Base-by-base conservation (phyloP, 2,113 vertebrate genomes). In the Chamaea fasciata region DNA sequence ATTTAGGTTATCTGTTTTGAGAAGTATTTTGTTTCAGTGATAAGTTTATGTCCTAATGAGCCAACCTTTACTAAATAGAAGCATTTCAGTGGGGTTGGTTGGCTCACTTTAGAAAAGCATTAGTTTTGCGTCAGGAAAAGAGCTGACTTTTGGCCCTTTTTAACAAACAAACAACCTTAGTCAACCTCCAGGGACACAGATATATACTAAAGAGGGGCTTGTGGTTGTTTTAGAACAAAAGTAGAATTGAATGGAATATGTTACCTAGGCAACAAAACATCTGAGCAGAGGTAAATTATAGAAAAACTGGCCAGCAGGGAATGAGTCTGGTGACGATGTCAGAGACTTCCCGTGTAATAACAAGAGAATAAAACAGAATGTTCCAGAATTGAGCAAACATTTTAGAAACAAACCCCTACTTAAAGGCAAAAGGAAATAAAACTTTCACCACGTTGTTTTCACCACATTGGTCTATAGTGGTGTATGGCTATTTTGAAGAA, bases 241-340 rank as follows among this genome's bases (percentile, higher is more conserved):
- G 59, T 63, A 26, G 49, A 94, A 94, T 81, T 64, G 15, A 95
- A 88, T 87, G 31, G 63, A 90, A 60, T 86, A 78, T 64, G 93
- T 89, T 95, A 49, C 93, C 94, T 81, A 81, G 90, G 85, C 52
- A 96, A 95, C 90, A 71, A 90, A 94, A 81, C 64, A 88, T 80
- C 85, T 89, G 69, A 81, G 73, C 56, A 53, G 35, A 44, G n/a
- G 76, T 78, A 93, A 93, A 83, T 12, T 42, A 44, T 37, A 91
- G 39, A 74, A 89, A 95, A 91, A 83, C 46, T 80, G 73, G 37
- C 22, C 88, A 96, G 44, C 56, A 71, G 56, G 35, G 79, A 95
- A 31, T 56, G 59, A 47, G 13, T 31, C 59, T 83, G 37, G 41
- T 88, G 76, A 49, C 83, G 78, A 23, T 75, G 20, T 71, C 83